Base-by-base conservation (phyloP, 2,888 invertebrate species). In the Eurois occulta region DNA sequence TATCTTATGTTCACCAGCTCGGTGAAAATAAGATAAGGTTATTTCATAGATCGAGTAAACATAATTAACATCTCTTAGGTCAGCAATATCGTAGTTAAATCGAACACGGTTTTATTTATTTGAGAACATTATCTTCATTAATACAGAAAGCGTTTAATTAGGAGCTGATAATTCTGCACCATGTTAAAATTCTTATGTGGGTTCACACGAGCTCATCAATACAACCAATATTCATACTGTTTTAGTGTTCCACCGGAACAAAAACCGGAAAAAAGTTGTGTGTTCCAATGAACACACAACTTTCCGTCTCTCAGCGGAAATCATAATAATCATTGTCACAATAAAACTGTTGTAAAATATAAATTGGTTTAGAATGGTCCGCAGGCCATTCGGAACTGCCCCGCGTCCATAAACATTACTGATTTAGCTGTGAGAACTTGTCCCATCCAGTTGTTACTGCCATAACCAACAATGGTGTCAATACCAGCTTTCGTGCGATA, bases 401-500 rank as follows among this genome's bases (percentile, higher is more conserved):
- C 46, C 73, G 68, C 18, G 60, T 52, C 76, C 64, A 81, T 83
- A 77, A 77, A 76, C 21, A 71, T 74, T 32, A 64, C 67, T 74
- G 69, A 81, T 81, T 62, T 77, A 77, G 74, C 35, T 81, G 78
- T 85, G 84, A 76, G 86, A 87, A 81, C 73, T 66, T 41, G 46
- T 38, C 48, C 64, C 75, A 79, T 78, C 72, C 75, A 77, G 68
- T 69, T 67, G 70, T 66, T 75, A 74, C 58, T 62, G 64, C 32
- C 16, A 64, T 75, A 72, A 46, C 32, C 55, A 76, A 84, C 77
- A 77, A 78, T 78, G 70, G 64, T 74, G 69, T 80, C 76, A 88
- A 83, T 88, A 86, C 77, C 83, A 77, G 83, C 81, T 85, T 85
- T 79, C 78, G 60, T 77, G 70, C 72, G 35, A 81, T 83, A 87